Evolutionary conservation across 2,113 vertebrate genomes (phyloP).

Genomic region (Nycticorax nycticorax): DNA sequence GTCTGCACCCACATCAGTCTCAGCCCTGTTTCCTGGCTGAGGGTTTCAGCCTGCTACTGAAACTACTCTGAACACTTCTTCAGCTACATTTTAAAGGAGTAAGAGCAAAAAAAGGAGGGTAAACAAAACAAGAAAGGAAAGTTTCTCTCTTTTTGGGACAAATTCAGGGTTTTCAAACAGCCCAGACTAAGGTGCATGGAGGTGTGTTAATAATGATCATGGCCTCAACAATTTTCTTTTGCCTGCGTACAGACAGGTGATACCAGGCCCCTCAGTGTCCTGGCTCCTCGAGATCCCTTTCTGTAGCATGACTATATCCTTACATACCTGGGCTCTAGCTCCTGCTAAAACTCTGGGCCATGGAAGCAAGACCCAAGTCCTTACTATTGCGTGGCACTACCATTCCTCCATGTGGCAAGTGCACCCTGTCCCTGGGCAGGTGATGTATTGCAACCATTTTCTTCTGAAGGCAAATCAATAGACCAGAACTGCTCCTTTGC

Average conservation of each 20-base stretch:
- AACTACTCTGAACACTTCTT: background rate
- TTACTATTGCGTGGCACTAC: background rate
- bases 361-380: background rate
- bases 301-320: background rate
- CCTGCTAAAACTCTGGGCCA: background rate
- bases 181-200: background rate
- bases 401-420: background rate
- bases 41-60: background rate
- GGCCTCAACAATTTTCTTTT: background rate
- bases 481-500: background rate
- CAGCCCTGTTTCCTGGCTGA: background rate
- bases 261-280: background rate
- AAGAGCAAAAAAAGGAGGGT: background rate
- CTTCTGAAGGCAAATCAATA: background rate
- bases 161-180: background rate
- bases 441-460: background rate
- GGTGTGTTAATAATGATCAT: background rate
- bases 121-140: background rate
- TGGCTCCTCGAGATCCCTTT: background rate
- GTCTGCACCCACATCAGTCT: background rate
- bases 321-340: background rate
- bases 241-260: background rate
- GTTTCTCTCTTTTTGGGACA: background rate
- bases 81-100: background rate
- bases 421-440: background rate